Conservation (phyloP, 2,888 invertebrate species). For the Meteorus cinctellus region DNA sequence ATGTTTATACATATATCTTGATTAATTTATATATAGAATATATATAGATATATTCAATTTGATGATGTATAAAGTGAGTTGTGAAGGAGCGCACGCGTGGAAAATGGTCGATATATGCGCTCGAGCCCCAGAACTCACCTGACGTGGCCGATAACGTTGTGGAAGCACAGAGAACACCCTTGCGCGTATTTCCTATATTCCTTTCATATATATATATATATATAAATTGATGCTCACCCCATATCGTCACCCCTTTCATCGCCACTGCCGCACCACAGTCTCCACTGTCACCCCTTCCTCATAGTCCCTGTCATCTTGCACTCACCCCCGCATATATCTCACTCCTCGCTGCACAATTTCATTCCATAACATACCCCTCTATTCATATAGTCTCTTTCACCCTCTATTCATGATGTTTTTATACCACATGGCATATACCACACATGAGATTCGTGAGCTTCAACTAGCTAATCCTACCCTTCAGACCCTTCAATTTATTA, state of each 20-base stretch:
- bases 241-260: neutral
- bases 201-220: conserved; percentile 12
- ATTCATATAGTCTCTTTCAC: neutral
- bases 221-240: neutral
- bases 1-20: conserved; percentile 3
- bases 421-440: neutral
- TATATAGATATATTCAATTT: neutral
- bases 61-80: neutral
- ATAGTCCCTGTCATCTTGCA: neutral
- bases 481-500: neutral
- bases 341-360: conserved; percentile 46
- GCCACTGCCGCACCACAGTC: neutral
- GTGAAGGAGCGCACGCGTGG: conserved; percentile 28
- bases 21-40: neutral
- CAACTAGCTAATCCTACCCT: conserved; percentile 35
- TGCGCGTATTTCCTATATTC: conserved; percentile 25
- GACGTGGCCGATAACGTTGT: conserved; percentile 50
- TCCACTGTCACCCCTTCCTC: neutral
- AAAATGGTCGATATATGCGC: conserved; percentile 49
- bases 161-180: conserved; percentile 15
- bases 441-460: conserved; percentile 34
- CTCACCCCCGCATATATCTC: conserved; percentile 16
- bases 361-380: conserved; percentile 39
- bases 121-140: conserved; percentile 46
- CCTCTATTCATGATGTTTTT: conserved; percentile 14